A percentile compares a stretch with the other conserved stretches of the same genome.
phyloP scores from a whole-genome alignment of 1,140 invertebrate species.

The Zelostemma sp. region DNA sequence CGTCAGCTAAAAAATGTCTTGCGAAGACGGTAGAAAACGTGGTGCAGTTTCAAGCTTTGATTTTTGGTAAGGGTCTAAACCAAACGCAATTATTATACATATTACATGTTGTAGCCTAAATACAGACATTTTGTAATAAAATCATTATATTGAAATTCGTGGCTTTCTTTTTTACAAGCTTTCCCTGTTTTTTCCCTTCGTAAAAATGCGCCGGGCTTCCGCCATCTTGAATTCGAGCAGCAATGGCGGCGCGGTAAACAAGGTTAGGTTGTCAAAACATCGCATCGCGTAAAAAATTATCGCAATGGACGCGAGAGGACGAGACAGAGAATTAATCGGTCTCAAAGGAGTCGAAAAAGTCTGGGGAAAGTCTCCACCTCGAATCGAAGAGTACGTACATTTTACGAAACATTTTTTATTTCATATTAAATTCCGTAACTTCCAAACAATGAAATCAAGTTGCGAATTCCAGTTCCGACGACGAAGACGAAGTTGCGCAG shows the following conservation, averaged over 20 bases:
- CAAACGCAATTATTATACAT: constrained; percentile 70
- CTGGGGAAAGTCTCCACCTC: constrained; percentile 80
- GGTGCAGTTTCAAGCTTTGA: constrained; percentile 64
- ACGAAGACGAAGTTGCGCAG: constrained; percentile 67
- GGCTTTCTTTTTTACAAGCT: constrained; percentile 6
- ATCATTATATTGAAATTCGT: constrained; percentile 66
- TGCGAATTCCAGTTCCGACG: constrained; percentile 67
- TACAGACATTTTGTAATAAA: constrained; percentile 70
- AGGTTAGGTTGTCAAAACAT: too few species aligned
- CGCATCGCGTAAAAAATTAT: neutral
- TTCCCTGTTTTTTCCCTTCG: too few species aligned
- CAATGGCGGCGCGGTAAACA: neutral
- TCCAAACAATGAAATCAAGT: too few species aligned
- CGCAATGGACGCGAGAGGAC: constrained; percentile 16
- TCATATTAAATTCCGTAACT: too few species aligned
- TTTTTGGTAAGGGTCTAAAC: constrained; percentile 68
- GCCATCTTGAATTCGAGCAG: neutral
- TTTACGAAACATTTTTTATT: too few species aligned
- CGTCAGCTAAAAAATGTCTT: constrained; percentile 47
- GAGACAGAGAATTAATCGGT: constrained; percentile 77
- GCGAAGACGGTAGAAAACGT: constrained; percentile 53
- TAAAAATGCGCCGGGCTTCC: too few species aligned
- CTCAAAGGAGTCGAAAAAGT: constrained; percentile 76
- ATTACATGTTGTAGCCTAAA: constrained; percentile 71
- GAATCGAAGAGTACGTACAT: constrained; percentile 72